Evolutionary conservation across 2,113 vertebrate species (phyloP), one percentile per base, ranked within the genome.

Genomic region (Pseudopodoces humilis): DNA sequence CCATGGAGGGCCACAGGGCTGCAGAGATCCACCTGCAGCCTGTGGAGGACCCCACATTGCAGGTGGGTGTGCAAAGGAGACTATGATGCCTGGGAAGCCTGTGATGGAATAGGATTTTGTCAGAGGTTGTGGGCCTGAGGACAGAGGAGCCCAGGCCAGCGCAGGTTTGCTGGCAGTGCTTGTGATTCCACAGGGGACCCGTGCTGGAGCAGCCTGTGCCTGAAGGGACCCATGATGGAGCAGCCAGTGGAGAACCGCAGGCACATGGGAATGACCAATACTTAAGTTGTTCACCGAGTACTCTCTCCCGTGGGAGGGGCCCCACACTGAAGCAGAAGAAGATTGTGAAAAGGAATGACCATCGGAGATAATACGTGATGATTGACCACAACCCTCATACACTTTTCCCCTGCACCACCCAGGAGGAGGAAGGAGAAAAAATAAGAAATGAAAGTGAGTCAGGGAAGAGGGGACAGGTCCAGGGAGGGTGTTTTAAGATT

Each of bases 341-440:
- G 12, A 16, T 13, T 43, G 14, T 76, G 31, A 71, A 13, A 7
- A 68, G 13, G 21, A 52, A 44, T 39, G 7, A 70, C 4, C 3
- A 10, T 12, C 15, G 71, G 15, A 46, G 5, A 41, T 3, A 35
- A 25, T 4, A 2, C 0, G 0, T 17, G 13, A 52, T 43, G 19
- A 58, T 10, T 55, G 21, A 28, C 17, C 2, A 5, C 13, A 70
- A 22, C 2, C 3, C 3, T 49, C 11, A 11, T 10, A 60, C 24
- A 6, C 8, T 8, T 6, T 9, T 7, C 5, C 7, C 6, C 7
- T n/a, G 9, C 0, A 0, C 4, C 2, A 6, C 6, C 11, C 2
- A 2, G 3, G 4, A 7, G 4, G 11, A 43, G 2, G 4, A 78
- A 2, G 2, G 3, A 49, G 18, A 31, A 7, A 59, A 77, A 83